Evolutionary conservation across 1,140 invertebrate genomes (phyloP).

Genomic region (Brachionus calyciflorus): DNA sequence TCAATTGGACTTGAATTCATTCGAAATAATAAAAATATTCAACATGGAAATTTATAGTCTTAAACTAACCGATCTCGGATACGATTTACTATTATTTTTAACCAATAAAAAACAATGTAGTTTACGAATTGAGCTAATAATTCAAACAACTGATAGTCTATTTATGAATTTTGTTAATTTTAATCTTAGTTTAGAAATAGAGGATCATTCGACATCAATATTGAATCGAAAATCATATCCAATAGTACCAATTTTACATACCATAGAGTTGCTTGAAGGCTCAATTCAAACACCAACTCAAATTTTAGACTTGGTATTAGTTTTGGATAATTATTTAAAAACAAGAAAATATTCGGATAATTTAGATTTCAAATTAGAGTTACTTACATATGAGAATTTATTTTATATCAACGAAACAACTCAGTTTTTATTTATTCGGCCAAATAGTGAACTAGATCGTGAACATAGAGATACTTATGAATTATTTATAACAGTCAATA

Average conservation of each 20-base stretch:
- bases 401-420: background rate
- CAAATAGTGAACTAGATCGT: background rate
- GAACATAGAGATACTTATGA: conserved; percentile 34
- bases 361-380: background rate
- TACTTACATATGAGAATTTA: conserved; percentile 4
- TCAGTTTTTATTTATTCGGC: background rate
- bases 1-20: background rate
- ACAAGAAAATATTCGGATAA: background rate
- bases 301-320: background rate
- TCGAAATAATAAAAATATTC: background rate
- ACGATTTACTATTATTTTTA: background rate
- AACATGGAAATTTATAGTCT: background rate
- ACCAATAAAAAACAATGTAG: background rate
- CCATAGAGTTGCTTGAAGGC: background rate
- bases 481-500: background rate
- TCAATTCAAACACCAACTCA: background rate
- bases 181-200: background rate
- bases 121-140: background rate
- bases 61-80: conserved; percentile 12
- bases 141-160: conserved; percentile 5
- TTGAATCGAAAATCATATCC: background rate
- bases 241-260: conserved; percentile 22
- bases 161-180: background rate
- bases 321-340: conserved; percentile 1
- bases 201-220: background rate